Evolutionary conservation across 2,797 vertebrate genomes (phyloP), one percentile per base, ranked within the genome.

Genomic region (Lithobates pipiens): DNA sequence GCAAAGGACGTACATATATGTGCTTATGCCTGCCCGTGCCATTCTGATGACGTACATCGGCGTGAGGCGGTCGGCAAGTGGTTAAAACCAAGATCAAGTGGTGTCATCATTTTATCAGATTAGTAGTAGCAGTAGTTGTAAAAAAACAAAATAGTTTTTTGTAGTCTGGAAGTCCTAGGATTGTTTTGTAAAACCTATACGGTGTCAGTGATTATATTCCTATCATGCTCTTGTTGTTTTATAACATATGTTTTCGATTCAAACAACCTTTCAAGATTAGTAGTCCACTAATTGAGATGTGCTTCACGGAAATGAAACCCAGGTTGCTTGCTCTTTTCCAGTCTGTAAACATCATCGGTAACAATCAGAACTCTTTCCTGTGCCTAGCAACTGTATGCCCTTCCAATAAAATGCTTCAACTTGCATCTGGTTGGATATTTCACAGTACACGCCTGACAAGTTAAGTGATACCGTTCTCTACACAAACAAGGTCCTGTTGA

Each of bases 271-370:
- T 39, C 1, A 9, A 13, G 50, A 54, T 77, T 65, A 77, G n/a
- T 21, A 10, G 3, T 1, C 36, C 7, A 65, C 25, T 78, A 67
- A 42, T 36, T 65, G 65, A 39, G 27, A 42, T 25, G 34, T n/a
- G 54, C 76, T 77, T 61, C 18, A 23, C 5, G 54, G 50, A 63
- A 61, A 39, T 69, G 77, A 69, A 50, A 1, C 25, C 46, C 18
- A 68, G 67, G 10, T 44, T 54, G 16, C 65, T 69, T 69, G 77
- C 18, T 54, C 50, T 50, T 80, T 80, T 50, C 44, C 42, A 50
- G 18, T 27, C 27, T 50, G 77, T 50, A 70, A 70, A 70, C 77
- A 80, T 46, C 27, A 78, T 67, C 27, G 4, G n/a, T 46, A 44
- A 70, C 63, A 80, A 44, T 27, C 39, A 79, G n/a, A 69, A 8